These are phyloP conservation scores for Oenanthe oenanthe DNA, from an alignment of 2,113 vertebrate species.

Conservation along the genomic window DNA sequence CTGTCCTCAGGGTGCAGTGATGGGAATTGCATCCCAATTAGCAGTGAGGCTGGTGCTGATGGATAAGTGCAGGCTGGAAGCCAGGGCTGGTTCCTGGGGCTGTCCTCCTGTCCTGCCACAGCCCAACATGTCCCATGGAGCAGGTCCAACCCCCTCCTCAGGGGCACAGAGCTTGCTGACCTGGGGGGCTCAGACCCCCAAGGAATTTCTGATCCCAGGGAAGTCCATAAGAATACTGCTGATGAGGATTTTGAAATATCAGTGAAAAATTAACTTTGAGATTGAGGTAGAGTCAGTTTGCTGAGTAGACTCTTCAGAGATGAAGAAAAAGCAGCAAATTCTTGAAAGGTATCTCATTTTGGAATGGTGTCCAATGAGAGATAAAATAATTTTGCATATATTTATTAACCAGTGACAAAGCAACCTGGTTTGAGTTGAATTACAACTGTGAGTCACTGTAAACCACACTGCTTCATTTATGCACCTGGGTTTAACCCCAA, in stretches of 20 bases:
- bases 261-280: background rate
- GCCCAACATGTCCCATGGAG: rapidly evolving
- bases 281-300: background rate
- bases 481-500: background rate
- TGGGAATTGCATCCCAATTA: background rate
- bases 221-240: background rate
- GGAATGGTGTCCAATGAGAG: background rate
- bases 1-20: background rate
- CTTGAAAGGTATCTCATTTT: background rate
- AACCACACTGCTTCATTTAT: background rate
- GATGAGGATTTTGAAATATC: background rate
- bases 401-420: background rate
- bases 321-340: background rate
- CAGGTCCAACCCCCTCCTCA: background rate
- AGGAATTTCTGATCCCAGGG: background rate
- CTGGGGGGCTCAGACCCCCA: background rate
- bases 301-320: background rate
- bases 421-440: background rate
- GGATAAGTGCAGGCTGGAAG: background rate
- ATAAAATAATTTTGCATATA: background rate
- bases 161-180: background rate
- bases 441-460: background rate
- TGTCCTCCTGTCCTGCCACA: background rate
- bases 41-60: background rate
- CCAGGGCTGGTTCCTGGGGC: background rate